Conservation (phyloP, 1,140 invertebrate species). For the Aphidius ervi region DNA sequence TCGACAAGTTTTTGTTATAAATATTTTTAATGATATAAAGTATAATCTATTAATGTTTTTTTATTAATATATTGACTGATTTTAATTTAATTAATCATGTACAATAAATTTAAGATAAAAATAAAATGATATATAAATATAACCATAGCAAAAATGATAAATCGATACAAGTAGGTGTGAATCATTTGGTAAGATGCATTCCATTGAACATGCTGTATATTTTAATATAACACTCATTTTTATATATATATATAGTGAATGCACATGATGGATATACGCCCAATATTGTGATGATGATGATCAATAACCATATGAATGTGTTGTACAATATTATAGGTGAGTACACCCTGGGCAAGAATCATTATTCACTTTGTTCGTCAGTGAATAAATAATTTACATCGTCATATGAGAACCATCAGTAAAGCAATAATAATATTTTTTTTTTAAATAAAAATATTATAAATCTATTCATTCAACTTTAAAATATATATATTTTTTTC, state of each 20-base stretch:
- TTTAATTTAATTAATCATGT: neutral
- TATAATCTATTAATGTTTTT: no score
- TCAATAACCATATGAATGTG: slow-evolving; percentile 34
- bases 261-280: slow-evolving; percentile 41
- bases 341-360: slow-evolving; percentile 21
- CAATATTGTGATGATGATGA: slow-evolving; percentile 43
- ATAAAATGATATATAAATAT: neutral
- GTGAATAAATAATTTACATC: slow-evolving; percentile 46
- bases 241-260: neutral
- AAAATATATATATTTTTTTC: slow-evolving; percentile 19
- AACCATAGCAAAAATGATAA: slow-evolving; percentile 11
- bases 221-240: no score
- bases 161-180: slow-evolving; percentile 16
- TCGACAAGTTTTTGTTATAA: no score
- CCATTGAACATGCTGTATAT: slow-evolving; percentile 2
- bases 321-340: no score
- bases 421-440: slow-evolving; percentile 25
- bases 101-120: neutral
- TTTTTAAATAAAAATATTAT: neutral
- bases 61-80: neutral
- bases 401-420: slow-evolving; percentile 36
- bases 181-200: slow-evolving; percentile 21
- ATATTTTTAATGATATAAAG: no score
- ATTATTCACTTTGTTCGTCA: slow-evolving; percentile 40
- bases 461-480: slow-evolving; percentile 14